These are phyloP conservation scores for Mellivora capensis DNA, from an alignment of 2,113 vertebrate genomes.

Conservation along the genomic window DNA sequence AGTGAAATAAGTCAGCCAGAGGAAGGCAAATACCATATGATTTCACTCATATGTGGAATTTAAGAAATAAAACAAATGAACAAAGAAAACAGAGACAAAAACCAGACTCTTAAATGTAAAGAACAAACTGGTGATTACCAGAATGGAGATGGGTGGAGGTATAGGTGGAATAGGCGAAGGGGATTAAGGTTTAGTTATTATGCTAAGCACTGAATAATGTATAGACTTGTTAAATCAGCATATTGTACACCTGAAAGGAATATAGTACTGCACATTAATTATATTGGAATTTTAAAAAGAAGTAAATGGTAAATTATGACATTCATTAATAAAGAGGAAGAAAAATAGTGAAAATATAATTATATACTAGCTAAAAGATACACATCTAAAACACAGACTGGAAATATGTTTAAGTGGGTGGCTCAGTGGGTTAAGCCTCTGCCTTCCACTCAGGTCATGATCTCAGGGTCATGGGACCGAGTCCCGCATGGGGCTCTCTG, in stretches of 20 bases:
- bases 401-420: neutral
- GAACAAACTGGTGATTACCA: neutral
- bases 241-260: neutral
- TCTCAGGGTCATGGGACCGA: too few relatives aligned
- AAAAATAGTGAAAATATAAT: neutral
- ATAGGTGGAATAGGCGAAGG: neutral
- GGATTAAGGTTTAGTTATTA: neutral
- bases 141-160: neutral
- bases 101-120: neutral
- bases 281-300: neutral
- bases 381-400: neutral
- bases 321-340: neutral
- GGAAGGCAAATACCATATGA: neutral
- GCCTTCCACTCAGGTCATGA: too few relatives aligned
- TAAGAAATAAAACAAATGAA: neutral
- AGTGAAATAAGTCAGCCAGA: neutral
- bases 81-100: neutral
- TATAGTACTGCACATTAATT: neutral
- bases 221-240: neutral
- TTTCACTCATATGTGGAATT: neutral
- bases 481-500: too few relatives aligned
- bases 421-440: too few relatives aligned
- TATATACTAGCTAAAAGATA: neutral
- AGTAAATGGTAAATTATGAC: neutral
- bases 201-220: neutral